Evolutionary conservation across 2,113 vertebrate species (phyloP).

Genomic region (Pimephales promelas): DNA sequence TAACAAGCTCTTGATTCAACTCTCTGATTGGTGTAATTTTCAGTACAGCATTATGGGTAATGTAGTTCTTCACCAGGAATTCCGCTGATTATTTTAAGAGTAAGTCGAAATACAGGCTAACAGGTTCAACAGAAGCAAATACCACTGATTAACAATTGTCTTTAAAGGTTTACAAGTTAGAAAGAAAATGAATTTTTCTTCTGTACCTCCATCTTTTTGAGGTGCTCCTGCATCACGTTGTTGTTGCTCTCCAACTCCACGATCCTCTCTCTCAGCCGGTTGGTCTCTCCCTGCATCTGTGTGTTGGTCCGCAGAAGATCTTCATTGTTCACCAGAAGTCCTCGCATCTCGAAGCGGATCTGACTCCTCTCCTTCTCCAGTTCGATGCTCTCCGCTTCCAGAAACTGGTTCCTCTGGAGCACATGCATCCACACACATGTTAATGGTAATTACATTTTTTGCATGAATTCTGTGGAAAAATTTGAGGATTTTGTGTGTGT

Average conservation of each 20-base stretch:
- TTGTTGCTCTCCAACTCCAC: conserved; percentile 71
- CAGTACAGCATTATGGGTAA: no score
- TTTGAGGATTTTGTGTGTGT: no score
- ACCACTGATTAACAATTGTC: no score
- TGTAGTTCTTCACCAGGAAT: no score
- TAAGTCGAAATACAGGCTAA: no score
- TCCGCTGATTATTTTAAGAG: no score
- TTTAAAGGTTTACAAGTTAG: no score
- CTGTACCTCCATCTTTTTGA: conserved; percentile 72
- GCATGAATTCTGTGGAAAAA: neutral
- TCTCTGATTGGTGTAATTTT: no score
- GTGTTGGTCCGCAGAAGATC: conserved; percentile 74
- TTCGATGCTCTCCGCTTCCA: conserved; percentile 79
- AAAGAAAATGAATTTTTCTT: no score
- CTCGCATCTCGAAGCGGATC: conserved; percentile 78
- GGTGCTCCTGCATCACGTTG: conserved; percentile 62
- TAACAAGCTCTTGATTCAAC: no score
- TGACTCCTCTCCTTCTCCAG: conserved; percentile 80
- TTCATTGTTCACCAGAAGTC: conserved; percentile 77
- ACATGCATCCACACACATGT: neutral
- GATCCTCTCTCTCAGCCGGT: conserved; percentile 69
- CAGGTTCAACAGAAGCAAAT: no score
- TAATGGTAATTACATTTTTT: neutral
- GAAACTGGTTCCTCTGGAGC: conserved; percentile 78
- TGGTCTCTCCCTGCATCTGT: conserved; percentile 73